These are phyloP conservation scores for Apis cerana DNA, from an alignment of 1,140 invertebrate genomes.

Conservation along the genomic window DNA sequence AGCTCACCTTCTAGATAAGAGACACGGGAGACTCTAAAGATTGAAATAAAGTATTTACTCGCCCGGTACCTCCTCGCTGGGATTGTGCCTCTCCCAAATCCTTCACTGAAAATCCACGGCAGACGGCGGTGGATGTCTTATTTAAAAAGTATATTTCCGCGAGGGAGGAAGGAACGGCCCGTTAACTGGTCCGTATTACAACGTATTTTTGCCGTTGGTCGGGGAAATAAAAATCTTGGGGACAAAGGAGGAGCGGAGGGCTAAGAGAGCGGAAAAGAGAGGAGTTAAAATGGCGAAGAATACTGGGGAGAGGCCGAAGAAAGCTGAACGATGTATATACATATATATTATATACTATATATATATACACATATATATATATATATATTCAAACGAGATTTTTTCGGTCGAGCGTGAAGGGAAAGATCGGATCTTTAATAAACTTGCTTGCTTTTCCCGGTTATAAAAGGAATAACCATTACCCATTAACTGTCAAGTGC, in stretches of 20 bases:
- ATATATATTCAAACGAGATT: slow-evolving; percentile 53
- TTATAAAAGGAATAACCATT: slow-evolving; percentile 34
- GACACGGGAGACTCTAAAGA: slow-evolving; percentile 13
- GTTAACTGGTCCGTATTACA: slow-evolving; percentile 44
- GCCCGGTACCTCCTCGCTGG: not conserved
- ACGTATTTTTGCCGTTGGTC: not conserved
- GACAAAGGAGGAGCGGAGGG: not conserved
- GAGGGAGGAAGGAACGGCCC: not conserved
- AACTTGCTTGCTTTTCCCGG: slow-evolving; percentile 56
- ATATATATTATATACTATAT: not conserved
- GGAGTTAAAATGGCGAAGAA: not conserved
- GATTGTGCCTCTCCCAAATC: slow-evolving; percentile 3
- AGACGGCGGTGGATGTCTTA: slow-evolving; percentile 38
- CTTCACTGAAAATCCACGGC: slow-evolving; percentile 14
- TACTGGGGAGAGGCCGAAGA: slow-evolving; percentile 17
- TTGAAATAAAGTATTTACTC: slow-evolving; percentile 34
- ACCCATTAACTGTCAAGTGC: slow-evolving; percentile 60
- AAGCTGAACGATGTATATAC: not conserved
- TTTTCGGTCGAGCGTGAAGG: slow-evolving; percentile 40
- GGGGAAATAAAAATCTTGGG: slow-evolving; percentile 9
- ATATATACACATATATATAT: not conserved
- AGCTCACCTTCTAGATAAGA: slow-evolving; percentile 7
- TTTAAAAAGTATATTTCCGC: slow-evolving; percentile 17
- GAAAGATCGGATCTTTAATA: slow-evolving; percentile 57
- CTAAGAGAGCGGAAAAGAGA: not conserved